Evolutionary conservation across 2,888 invertebrate genomes (phyloP), one percentile per base, ranked within the genome.

Genomic region (Agrochola circellaris): DNA sequence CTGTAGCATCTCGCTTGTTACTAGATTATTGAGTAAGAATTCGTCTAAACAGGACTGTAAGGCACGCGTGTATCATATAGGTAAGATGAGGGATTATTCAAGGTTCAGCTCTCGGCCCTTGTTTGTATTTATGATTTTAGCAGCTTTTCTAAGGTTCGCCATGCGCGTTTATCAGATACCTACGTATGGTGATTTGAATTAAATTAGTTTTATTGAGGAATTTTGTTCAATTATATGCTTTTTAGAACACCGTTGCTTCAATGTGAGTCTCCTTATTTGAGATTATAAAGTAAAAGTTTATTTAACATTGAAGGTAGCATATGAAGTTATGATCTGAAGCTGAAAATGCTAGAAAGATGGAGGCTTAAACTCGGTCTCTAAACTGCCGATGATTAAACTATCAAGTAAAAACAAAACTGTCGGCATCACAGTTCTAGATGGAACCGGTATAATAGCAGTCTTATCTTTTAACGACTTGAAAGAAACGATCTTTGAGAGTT

Each of bases 381-480:
- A 45, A 45, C 26, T 62, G 20, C 5, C 11, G 26, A 48, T 72
- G 23, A 62, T 75, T 23, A 68, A 74, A 26, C 15, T 30, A 45
- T 62, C 4, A 38, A 67, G 38, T 56, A 61, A 66, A 42, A 56
- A 61, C 26, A 38, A 54, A 56, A 56, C 13, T 51, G 66, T 62
- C 30, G 17, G n/a, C 20, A 15, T 42, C 8, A 68, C 51, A 64
- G 30, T 30, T 67, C 79, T 56, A 80, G 80, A 56, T 80, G 51
- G n/a, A 74, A 74, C 74, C n/a, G 56, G 66, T 79, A 61, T 58
- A 45, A 45, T 65, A 11, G 26, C 26, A 42, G 9, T 65, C 51
- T 75, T 80, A 81, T 80, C 81, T 34, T 54, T 75, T 45, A 65
- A 68, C 20, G 51, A 60, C 64, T 68, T 58, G 13, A 56, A 81